Conservation (phyloP, 2,113 vertebrate genomes). For the Actenoides lindsayi region DNA sequence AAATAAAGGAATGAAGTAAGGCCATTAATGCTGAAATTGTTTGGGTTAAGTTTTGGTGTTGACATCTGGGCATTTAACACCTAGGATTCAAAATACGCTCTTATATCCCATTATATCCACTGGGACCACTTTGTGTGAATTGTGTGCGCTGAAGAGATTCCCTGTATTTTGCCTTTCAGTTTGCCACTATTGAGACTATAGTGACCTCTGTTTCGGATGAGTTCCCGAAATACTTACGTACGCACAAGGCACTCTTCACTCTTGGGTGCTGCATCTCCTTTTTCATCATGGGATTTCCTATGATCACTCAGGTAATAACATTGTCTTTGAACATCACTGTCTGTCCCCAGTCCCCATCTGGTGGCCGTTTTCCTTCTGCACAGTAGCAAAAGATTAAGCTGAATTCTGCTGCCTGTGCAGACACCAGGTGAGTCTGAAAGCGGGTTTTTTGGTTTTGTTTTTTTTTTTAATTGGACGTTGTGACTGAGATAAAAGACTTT, state of each 20-base stretch:
- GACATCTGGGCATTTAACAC: not conserved
- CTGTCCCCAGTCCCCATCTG: not conserved
- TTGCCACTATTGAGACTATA: conserved; percentile 98
- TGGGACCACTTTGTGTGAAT: fast-evolving
- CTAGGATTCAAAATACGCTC: not conserved
- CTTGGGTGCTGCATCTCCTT: conserved; percentile 88
- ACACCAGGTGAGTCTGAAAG: fast-evolving
- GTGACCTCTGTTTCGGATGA: conserved; percentile 96
- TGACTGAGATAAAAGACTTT: not conserved
- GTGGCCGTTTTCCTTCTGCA: not conserved
- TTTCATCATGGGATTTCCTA: conserved; percentile 97
- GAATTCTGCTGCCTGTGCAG: not conserved
- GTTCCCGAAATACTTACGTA: conserved; percentile 94
- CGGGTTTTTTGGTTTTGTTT: not conserved
- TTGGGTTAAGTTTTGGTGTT: not conserved
- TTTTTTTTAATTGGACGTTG: not conserved
- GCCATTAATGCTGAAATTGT: not conserved
- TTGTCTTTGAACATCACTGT: not conserved
- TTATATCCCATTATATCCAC: fast-evolving
- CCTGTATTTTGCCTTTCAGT: conserved; percentile 72
- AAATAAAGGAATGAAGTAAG: not conserved
- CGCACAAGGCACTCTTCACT: conserved; percentile 93
- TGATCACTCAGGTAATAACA: conserved; percentile 92
- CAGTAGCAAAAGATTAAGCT: not conserved
- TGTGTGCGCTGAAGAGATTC: fast-evolving